These are phyloP conservation scores for Ctenodactylus gundi DNA, from an alignment of 2,113 vertebrate genomes.

Conservation along the genomic window DNA sequence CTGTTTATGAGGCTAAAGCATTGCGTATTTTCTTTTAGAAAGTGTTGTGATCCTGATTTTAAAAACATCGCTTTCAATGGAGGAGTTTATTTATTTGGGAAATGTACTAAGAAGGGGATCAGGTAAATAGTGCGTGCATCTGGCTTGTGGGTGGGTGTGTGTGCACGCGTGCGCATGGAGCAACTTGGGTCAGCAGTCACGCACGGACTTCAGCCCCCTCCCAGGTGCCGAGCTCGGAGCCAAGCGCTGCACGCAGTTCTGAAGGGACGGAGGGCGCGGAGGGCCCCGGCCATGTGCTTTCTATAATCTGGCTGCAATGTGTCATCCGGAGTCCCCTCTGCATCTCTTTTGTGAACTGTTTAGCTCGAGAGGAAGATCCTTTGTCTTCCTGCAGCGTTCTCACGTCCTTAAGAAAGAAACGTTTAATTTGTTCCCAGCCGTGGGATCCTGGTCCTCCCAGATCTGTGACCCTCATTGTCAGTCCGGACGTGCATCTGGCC, in stretches of 20 bases:
- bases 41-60: conserved; percentile 41
- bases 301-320: background rate
- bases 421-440: conserved; percentile 9
- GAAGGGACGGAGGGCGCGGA: background rate
- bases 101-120: conserved; percentile 34
- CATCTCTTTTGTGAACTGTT: background rate
- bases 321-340: background rate
- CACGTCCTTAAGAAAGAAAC: background rate
- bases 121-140: conserved; percentile 40
- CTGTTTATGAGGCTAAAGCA: conserved; percentile 49
- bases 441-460: background rate
- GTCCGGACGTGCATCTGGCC: background rate
- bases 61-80: conserved; percentile 30
- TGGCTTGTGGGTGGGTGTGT: background rate
- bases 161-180: background rate
- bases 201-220: background rate
- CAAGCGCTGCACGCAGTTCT: background rate
- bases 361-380: background rate
- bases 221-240: background rate
- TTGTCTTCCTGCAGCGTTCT: background rate
- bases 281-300: background rate
- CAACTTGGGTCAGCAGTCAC: background rate
- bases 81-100: conserved; percentile 52
- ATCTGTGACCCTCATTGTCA: conserved; percentile 1
- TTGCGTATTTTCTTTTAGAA: conserved; percentile 64